These are phyloP conservation scores for Perizoma flavofasciatum DNA, from an alignment of 2,888 invertebrate genomes.

Conservation along the genomic window DNA sequence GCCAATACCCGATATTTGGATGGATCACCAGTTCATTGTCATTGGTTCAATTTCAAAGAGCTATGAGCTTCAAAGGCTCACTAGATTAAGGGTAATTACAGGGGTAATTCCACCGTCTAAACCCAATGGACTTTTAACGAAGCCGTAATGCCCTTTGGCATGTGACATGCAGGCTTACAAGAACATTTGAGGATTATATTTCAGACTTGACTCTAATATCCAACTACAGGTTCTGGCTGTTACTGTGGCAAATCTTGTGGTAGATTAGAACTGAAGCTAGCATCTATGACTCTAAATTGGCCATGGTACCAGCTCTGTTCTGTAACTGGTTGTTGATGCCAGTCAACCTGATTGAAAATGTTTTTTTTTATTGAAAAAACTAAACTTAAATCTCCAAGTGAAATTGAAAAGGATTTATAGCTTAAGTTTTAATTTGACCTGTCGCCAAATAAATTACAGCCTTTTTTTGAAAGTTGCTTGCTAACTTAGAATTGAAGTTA, in stretches of 20 bases:
- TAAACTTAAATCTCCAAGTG: slow-evolving; percentile 4
- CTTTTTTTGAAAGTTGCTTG: slow-evolving; percentile 30
- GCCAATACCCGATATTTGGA: too few species aligned
- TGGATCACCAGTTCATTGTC: background rate
- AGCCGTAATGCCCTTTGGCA: slow-evolving; percentile 12
- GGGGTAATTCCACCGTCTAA: background rate
- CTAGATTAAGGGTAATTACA: slow-evolving; percentile 2
- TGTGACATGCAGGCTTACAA: background rate
- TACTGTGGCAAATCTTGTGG: too few species aligned
- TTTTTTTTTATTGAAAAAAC: slow-evolving; percentile 4
- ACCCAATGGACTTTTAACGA: background rate
- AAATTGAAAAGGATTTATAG: slow-evolving; percentile 22
- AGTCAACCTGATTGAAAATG: background rate
- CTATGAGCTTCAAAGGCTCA: slow-evolving; percentile 1
- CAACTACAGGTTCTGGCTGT: too few species aligned
- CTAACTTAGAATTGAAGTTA: slow-evolving; percentile 11
- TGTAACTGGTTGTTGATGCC: background rate
- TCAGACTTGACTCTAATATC: too few species aligned
- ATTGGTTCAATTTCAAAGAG: slow-evolving; percentile 8
- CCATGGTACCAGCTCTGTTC: too few species aligned
- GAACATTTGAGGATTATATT: background rate
- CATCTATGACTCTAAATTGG: too few species aligned
- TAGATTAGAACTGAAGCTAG: too few species aligned
- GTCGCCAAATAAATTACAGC: slow-evolving; percentile 32
- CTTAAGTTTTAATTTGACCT: slow-evolving; percentile 25